Evolutionary conservation across 2,797 vertebrate genomes (phyloP).

Genomic region (Nasua narica): DNA sequence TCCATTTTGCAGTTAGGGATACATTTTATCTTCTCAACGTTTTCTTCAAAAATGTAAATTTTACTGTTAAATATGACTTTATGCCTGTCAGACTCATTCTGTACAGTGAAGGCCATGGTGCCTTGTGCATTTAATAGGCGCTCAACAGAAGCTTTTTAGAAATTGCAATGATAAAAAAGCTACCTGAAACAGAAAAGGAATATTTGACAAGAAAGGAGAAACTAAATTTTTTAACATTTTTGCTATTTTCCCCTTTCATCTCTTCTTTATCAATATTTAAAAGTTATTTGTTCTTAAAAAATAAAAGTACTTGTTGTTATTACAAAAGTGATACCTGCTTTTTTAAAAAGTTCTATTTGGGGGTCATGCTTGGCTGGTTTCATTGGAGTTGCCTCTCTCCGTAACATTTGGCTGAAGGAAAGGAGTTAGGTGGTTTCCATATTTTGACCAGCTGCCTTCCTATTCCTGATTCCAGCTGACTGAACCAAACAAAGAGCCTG

Average conservation of each 20-base stretch:
- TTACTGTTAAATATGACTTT: conserved; percentile 36
- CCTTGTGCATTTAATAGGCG: background rate
- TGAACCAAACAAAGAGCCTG: background rate
- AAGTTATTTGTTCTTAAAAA: background rate
- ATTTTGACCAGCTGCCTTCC: background rate
- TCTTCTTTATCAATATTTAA: background rate
- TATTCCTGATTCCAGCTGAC: background rate
- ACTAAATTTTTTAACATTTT: background rate
- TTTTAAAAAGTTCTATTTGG: background rate
- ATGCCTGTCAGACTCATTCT: conserved; percentile 22
- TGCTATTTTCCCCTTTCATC: background rate
- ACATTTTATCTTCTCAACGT: background rate
- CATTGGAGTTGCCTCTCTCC: background rate
- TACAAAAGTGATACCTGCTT: background rate
- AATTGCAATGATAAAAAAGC: background rate
- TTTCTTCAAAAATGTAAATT: conserved; percentile 47
- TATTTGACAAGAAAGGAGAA: background rate
- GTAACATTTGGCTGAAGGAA: background rate
- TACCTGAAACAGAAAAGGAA: background rate
- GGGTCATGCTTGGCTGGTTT: background rate
- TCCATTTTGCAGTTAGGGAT: background rate
- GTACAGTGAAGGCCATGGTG: background rate
- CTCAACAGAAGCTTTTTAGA: background rate
- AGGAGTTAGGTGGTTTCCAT: background rate
- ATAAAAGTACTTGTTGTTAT: background rate